phyloP scores from a whole-genome alignment of 2,888 invertebrate genomes.

The Caenorhabditis sp. region DNA sequence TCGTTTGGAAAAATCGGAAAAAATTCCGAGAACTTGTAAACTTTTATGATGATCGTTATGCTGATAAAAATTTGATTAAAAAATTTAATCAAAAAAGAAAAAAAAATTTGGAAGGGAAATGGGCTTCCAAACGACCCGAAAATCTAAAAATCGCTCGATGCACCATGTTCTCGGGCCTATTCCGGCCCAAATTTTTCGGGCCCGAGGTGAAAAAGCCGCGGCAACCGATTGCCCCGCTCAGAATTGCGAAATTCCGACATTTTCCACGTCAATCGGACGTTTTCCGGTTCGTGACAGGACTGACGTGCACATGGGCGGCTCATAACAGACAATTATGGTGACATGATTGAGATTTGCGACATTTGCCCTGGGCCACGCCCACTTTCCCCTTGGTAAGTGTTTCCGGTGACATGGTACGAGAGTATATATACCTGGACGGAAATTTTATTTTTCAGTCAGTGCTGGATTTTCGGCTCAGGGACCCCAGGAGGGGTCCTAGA shows the following conservation, averaged over 20 bases:
- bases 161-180: background rate
- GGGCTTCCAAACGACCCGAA: no score
- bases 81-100: background rate
- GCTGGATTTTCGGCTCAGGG: no score
- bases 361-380: constrained; percentile 26
- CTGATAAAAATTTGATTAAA: no score
- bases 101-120: no score
- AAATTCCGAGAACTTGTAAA: background rate
- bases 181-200: background rate
- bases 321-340: constrained; percentile 4
- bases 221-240: background rate
- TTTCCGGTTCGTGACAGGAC: constrained; percentile 10
- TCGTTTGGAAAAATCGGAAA: no score
- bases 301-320: background rate
- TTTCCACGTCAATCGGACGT: background rate
- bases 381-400: no score
- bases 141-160: no score
- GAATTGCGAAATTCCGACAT: background rate
- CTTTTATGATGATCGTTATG: background rate
- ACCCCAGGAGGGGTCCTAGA: no score
- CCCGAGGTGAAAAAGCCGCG: background rate
- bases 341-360: constrained; percentile 51
- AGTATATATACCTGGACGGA: constrained; percentile 17
- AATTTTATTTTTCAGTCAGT: no score
- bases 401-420: constrained; percentile 20